Conservation (phyloP, 2,113 vertebrate genomes). For the Otolemur garnettii region DNA sequence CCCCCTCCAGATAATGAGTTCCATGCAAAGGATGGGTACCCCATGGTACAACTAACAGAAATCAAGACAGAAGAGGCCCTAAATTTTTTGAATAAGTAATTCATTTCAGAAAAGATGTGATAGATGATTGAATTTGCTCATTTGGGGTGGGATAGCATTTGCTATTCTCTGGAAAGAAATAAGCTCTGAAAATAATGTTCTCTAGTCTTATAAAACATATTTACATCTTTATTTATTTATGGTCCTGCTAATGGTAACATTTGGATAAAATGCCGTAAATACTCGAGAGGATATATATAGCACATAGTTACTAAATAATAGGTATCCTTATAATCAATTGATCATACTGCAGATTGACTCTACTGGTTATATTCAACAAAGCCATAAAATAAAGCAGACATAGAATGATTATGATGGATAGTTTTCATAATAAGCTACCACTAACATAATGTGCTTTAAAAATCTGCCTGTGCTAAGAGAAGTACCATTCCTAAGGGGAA, state of each 20-base stretch:
- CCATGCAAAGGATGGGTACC: rapidly evolving
- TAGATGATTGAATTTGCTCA: slow-evolving; percentile 7
- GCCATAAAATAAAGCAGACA: neutral
- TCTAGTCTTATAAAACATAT: slow-evolving; percentile 8
- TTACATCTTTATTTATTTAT: neutral
- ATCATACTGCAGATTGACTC: neutral
- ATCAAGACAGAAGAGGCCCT: neutral
- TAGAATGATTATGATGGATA: neutral
- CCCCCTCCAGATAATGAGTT: too few species aligned
- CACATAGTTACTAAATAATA: neutral
- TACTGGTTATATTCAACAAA: neutral
- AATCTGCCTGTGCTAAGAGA: neutral
- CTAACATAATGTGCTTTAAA: neutral
- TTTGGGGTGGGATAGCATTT: slow-evolving; percentile 32
- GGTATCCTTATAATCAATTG: neutral
- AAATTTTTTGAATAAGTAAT: neutral
- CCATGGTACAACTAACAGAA: neutral
- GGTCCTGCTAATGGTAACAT: neutral
- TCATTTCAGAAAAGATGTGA: neutral
- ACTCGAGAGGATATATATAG: neutral
- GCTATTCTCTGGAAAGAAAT: neutral
- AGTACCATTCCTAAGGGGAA: neutral
- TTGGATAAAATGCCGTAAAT: neutral
- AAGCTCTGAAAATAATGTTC: neutral
- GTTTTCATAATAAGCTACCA: neutral